Evolutionary conservation across 30 jellyfish, hydroid and myxozoan species (phyloP), one percentile per base, ranked within the genome.

Genomic region (Chrysaora quinquecirrha): DNA sequence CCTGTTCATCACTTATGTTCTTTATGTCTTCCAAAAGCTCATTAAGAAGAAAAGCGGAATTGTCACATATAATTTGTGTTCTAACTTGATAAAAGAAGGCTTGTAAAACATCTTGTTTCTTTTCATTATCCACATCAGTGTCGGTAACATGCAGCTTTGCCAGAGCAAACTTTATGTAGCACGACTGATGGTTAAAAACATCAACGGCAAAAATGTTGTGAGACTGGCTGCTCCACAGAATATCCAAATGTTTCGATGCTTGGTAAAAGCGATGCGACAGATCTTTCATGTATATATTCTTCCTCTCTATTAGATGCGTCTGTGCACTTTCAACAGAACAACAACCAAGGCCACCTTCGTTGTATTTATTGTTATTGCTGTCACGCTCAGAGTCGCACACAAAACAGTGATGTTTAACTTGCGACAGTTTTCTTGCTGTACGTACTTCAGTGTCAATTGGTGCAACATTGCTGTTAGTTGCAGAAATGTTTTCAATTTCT

Each of bases 181-280:
- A 78, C 9, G 73, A 63, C 30, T 62, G 31, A 56, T 78, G 89
- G 73, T 78, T 31, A 34, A 29, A 78, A 3, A 78, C 35, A 34
- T 78, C 89, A 1, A 35, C 48, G 27, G 89, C 89, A 78, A 46
- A 78, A 2, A 78, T 62, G 73, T 78, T 76, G 54, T 47, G 84
- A n/a, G 89, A 27, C n/a, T 11, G 16, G 58, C 87, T 61, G 21
- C 64, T 50, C 12, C 49, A 28, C 6, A 60, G 64, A 11, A 75
- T 49, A 3, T 60, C 77, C 63, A 75, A 21, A 7, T 72, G 58
- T n/a, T 27, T 12, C 30, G 87, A 80, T 2, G 87, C 87, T 19
- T 2, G 61, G 32, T 1, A 35, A n/a, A 28, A 75, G 34, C 64
- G 16, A 75, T 56, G 61, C 1, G 34, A 23, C 52, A 29, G 9